Conservation (phyloP, 2,797 vertebrate species). For the Paedocypris micromegethes region DNA sequence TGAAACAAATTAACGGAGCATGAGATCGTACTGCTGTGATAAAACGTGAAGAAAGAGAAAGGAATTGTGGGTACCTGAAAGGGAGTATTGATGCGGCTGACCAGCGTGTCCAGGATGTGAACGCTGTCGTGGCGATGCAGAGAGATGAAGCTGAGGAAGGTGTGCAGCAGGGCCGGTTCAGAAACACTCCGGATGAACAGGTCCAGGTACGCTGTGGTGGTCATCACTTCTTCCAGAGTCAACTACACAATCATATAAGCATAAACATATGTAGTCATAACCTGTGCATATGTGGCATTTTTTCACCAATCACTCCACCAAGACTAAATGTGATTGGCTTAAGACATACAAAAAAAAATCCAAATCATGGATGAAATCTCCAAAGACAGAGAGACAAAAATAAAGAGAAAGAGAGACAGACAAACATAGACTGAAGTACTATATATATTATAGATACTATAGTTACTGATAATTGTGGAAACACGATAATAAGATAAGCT, state of each 20-base stretch:
- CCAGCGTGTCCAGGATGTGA: conserved; percentile 89
- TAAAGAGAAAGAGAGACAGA: too few species aligned
- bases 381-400: background rate
- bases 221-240: conserved; percentile 96
- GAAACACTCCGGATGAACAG: conserved; percentile 88
- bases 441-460: too few species aligned
- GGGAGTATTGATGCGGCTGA: conserved; percentile 94
- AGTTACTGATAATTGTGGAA: too few species aligned
- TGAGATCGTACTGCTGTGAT: background rate
- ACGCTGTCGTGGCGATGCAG: conserved; percentile 89
- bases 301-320: too few species aligned
- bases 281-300: too few species aligned
- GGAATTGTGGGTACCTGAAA: conserved; percentile 75
- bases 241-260: conserved; percentile 60
- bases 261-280: too few species aligned
- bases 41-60: background rate
- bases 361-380: too few species aligned
- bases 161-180: conserved; percentile 88
- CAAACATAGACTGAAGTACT: too few species aligned
- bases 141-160: conserved; percentile 91
- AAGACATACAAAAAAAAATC: too few species aligned
- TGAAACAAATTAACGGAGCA: conserved; percentile 52
- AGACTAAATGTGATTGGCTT: too few species aligned
- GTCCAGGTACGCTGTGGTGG: conserved; percentile 93
- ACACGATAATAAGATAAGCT: too few species aligned